phyloP scores from a whole-genome alignment of 2,113 vertebrate genomes.

The Ammodytes marinus region DNA sequence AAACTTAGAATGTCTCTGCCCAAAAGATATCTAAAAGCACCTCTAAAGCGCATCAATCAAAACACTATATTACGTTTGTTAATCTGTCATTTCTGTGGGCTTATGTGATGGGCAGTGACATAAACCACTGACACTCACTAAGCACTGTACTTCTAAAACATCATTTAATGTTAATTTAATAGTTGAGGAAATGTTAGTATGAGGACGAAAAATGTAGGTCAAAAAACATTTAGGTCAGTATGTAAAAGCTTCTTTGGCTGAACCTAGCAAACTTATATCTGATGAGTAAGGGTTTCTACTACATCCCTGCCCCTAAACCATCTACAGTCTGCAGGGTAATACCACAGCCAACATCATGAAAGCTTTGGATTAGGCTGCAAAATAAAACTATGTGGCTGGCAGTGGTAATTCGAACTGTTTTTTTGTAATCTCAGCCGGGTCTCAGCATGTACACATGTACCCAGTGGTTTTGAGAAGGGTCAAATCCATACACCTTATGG shows the following conservation, averaged over 20 bases:
- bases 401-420: background rate
- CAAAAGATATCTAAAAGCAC: background rate
- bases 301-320: background rate
- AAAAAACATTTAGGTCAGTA: background rate
- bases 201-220: background rate
- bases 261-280: background rate
- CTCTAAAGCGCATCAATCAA: background rate
- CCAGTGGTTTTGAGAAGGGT: background rate
- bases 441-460: background rate
- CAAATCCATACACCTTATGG: background rate
- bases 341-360: constrained; percentile 11
- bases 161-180: too few species aligned
- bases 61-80: background rate
- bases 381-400: constrained; percentile 5
- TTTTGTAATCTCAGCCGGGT: background rate
- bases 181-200: background rate
- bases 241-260: background rate
- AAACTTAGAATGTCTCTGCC: background rate
- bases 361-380: constrained; percentile 32
- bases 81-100: background rate
- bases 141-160: too few species aligned
- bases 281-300: background rate
- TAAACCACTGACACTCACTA: too few species aligned
- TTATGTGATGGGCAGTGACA: too few species aligned
- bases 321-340: constrained; percentile 9